phyloP scores from a whole-genome alignment of 2,113 vertebrate genomes.

The Ahaetulla prasina region DNA sequence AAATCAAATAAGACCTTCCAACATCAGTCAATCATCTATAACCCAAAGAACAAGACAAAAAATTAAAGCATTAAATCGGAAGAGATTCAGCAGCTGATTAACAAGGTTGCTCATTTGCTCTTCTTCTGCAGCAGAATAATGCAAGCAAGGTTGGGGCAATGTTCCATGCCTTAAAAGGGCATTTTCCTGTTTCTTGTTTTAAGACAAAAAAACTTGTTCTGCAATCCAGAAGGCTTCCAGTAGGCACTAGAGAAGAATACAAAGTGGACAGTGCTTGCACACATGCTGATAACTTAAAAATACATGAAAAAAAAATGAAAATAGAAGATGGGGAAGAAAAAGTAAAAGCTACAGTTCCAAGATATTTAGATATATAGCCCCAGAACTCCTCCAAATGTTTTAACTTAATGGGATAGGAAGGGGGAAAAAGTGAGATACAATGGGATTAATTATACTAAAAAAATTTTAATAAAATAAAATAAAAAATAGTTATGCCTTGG shows the following conservation, averaged over 20 bases:
- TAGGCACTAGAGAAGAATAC: not conserved
- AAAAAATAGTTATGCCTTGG: not conserved
- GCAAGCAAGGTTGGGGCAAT: not conserved
- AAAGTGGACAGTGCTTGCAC: not conserved
- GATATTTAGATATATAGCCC: not conserved
- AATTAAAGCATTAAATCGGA: not conserved
- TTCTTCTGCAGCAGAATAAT: not conserved
- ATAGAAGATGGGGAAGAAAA: not conserved
- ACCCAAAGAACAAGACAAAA: not conserved
- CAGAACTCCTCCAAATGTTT: not conserved
- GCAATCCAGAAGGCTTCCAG: not conserved
- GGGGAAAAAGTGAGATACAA: not conserved
- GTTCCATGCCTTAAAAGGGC: not conserved
- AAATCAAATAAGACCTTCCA: constrained; percentile 27
- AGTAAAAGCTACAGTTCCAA: not conserved
- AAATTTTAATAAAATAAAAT: not conserved
- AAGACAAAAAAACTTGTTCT: not conserved
- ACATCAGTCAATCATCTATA: not conserved
- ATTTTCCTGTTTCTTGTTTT: not conserved
- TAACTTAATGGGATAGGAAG: not conserved
- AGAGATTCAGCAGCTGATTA: not conserved
- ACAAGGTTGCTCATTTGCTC: not conserved
- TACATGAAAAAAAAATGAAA: not conserved
- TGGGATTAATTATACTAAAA: not conserved
- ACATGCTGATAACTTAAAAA: not conserved